Evolutionary conservation across 2,797 vertebrate genomes (phyloP).

Genomic region (Danio aesculapii): DNA sequence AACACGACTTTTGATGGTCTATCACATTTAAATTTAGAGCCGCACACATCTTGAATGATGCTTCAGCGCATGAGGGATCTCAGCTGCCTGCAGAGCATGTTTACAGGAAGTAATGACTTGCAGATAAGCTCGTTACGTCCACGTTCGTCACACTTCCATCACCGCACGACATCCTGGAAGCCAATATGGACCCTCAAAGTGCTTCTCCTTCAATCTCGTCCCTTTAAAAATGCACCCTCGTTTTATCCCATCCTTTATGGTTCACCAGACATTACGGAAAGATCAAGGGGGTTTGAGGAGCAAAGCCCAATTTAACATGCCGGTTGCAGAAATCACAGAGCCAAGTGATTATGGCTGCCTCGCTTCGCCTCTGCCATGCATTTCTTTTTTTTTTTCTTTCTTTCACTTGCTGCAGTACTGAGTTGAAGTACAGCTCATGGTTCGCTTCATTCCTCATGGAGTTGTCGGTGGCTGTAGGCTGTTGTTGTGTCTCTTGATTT

Average conservation of each 20-base stretch:
- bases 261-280: slow-evolving; percentile 65
- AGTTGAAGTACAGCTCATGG: neutral
- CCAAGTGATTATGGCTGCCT: slow-evolving; percentile 42
- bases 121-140: slow-evolving; percentile 51
- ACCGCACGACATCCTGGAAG: slow-evolving; percentile 29
- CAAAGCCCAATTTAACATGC: slow-evolving; percentile 48
- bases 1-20: slow-evolving; percentile 17
- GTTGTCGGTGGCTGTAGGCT: slow-evolving; percentile 5
- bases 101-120: slow-evolving; percentile 63
- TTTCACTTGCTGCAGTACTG: neutral
- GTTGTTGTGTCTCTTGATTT: slow-evolving; percentile 21
- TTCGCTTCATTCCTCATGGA: slow-evolving; percentile 32
- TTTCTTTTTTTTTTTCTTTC: neutral
- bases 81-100: slow-evolving; percentile 48
- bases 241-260: slow-evolving; percentile 28
- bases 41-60: slow-evolving; percentile 1
- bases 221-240: slow-evolving; percentile 49
- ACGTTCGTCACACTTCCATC: slow-evolving; percentile 39
- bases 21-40: slow-evolving; percentile 34
- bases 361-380: neutral
- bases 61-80: slow-evolving; percentile 9
- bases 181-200: slow-evolving; percentile 4
- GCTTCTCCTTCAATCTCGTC: neutral
- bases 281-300: slow-evolving; percentile 55
- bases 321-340: slow-evolving; percentile 45